These are phyloP conservation scores for Argentina silus DNA, from an alignment of 2,797 vertebrate genomes.

Conservation along the genomic window DNA sequence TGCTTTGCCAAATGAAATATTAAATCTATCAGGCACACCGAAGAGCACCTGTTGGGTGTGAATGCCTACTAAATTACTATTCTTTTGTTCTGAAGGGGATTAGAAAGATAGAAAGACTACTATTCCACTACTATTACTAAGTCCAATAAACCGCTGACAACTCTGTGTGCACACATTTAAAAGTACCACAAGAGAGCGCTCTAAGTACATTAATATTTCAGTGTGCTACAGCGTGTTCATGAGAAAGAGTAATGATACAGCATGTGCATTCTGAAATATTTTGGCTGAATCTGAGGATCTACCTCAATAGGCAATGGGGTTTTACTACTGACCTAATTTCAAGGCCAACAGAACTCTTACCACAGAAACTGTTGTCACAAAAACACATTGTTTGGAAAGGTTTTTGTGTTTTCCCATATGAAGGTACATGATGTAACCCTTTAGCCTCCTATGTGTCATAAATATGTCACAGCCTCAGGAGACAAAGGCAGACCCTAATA, in stretches of 20 bases:
- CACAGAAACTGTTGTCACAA: background rate
- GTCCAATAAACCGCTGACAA: too few species aligned
- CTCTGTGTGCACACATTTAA: background rate
- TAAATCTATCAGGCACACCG: too few species aligned
- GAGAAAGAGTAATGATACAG: too few species aligned
- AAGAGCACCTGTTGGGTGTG: too few species aligned
- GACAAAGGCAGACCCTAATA: constrained; percentile 28
- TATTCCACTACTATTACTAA: background rate
- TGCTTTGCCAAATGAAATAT: too few species aligned
- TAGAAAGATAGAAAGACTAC: background rate
- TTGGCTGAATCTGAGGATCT: too few species aligned
- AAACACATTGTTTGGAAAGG: background rate
- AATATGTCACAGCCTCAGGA: constrained; percentile 32
- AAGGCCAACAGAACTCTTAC: background rate
- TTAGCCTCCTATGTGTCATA: constrained; percentile 18
- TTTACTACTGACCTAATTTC: background rate
- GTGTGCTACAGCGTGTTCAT: background rate
- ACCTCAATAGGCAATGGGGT: background rate
- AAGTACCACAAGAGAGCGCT: constrained; percentile 15
- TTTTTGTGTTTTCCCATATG: background rate
- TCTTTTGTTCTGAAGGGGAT: background rate
- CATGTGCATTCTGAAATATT: too few species aligned
- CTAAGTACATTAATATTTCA: background rate
- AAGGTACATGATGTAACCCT: constrained; percentile 20
- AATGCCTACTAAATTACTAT: background rate